Base-by-base conservation (phyloP, 2,113 vertebrate species). In the Callopanchax toddi region DNA sequence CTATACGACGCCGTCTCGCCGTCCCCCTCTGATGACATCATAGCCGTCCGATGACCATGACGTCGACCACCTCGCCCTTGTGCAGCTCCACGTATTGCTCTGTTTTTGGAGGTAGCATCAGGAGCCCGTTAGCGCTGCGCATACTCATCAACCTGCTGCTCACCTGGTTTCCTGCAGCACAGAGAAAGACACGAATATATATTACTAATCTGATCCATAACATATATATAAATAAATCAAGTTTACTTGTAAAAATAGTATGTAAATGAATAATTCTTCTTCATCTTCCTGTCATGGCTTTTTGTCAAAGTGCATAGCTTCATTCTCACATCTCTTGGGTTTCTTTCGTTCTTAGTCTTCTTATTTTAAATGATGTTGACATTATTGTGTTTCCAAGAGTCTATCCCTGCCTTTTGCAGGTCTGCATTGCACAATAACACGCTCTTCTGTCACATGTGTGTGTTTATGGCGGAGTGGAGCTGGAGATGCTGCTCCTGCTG, bases 31-130 rank as follows among this genome's bases (percentile, higher is more conserved):
- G 91, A 87, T 90, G 93, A 92, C 94, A 98, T 99, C 97, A 99
- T 98, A 99, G 97, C 91, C 97, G 94, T 70, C 97, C 97, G 58
- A 99, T 99, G 87, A 99, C 97, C 97, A 99, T 99, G 91, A 99
- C 97, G 40, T 98, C 97, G 36, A 99, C 97, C 93, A 99, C 97
- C 92, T 99, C 97, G 85, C 97, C 97, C 90, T 99, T 99, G 93
- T 98, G 97, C 91, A 99, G 97, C 91, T 99, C 97, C 95, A 99
- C 96, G 78, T 99, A 99, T 95, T 99, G 97, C 91, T 99, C 97
- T 93, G 97, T 99, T 95, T 99, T 99, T 85, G 97, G 97, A 96
- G 97, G 97, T 94, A 99, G 95, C 97, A 98, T 99, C 95, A 99
- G 92, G 90, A 99, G 94, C 90, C 97, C 97, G 62, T 99, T 99